Evolutionary conservation across 2,888 invertebrate genomes (phyloP), one percentile per base, ranked within the genome.

Genomic region (Heterodera filipjevi): DNA sequence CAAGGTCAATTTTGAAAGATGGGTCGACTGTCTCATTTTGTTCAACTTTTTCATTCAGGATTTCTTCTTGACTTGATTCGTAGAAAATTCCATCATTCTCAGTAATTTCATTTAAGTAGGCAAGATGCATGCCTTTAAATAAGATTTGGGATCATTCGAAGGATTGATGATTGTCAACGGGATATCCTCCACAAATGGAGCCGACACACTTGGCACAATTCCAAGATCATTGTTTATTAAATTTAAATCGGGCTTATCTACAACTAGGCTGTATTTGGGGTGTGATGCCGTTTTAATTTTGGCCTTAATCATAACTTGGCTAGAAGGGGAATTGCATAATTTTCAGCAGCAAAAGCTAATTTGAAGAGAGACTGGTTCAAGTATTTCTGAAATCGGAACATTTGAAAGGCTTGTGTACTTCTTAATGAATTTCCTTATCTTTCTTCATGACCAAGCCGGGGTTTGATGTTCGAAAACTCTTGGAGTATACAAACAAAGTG

Each of bases 1-100:
- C 27, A 3, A 72, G 59, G 30, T 81, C 81, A 6, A 81, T 53
- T 27, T 73, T 49, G 59, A 27, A 81, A 5, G 66, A 16, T 3
- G 81, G 81, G 33, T 81, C 81, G 27, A n/a, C 33, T 27, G 30
- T 8, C 3, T 3, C 14, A 22, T n/a, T 22, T 66, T 27, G 30
- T 10, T 6, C 6, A 6, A 8, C 10, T 0, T 72, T 32, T 3
- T n/a, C 14, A 5, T 33, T 68, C 3, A 22, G 12, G 3, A 35
- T 70, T 14, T 32, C 3, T 2, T 68, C 44, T n/a, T 22, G n/a
- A 3, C 10, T 10, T n/a, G 14, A 5, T 66, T 66, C 66, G 49
- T 27, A 12, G 2, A 68, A 76, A 32, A 32, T 27, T n/a, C n/a
- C 76, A 27, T 39, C n/a, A 49, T 27, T 19, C n/a, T 76, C 35